Conservation (phyloP, 2,113 vertebrate species). For the Ginglymostoma cirratum region DNA sequence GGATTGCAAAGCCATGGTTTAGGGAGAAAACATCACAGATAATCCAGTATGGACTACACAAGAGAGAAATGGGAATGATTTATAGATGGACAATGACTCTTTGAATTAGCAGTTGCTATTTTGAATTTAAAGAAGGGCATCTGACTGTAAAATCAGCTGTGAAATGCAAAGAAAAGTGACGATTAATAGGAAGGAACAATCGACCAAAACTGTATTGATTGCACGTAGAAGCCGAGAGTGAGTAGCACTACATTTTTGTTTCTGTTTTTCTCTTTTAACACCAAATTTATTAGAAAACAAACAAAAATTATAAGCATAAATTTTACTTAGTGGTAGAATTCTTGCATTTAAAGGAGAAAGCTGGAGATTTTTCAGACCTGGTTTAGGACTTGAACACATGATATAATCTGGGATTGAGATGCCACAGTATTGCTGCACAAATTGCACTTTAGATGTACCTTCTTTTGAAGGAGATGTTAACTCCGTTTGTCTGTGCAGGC, state of each 20-base stretch:
- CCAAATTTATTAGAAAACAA: too few species aligned
- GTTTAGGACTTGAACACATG: too few species aligned
- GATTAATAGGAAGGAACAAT: too few species aligned
- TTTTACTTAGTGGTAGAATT: neutral
- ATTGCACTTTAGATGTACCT: neutral
- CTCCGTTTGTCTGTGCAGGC: neutral
- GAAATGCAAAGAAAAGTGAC: too few species aligned
- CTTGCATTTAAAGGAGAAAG: neutral
- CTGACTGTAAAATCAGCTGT: too few species aligned
- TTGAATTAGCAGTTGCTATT: neutral
- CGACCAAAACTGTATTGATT: too few species aligned
- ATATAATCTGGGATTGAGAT: neutral
- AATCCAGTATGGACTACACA: neutral
- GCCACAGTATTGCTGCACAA: neutral
- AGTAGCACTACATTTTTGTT: too few species aligned
- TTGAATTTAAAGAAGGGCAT: neutral
- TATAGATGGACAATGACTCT: neutral
- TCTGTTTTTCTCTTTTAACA: too few species aligned
- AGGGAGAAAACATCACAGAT: neutral
- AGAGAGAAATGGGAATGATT: neutral
- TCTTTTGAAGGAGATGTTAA: neutral
- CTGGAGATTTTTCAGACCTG: neutral
- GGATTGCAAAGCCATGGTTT: neutral
- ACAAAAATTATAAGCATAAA: neutral
- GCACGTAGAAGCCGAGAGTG: too few species aligned